Conservation (phyloP, 2,797 vertebrate species). For the Dryobates pubescens region DNA sequence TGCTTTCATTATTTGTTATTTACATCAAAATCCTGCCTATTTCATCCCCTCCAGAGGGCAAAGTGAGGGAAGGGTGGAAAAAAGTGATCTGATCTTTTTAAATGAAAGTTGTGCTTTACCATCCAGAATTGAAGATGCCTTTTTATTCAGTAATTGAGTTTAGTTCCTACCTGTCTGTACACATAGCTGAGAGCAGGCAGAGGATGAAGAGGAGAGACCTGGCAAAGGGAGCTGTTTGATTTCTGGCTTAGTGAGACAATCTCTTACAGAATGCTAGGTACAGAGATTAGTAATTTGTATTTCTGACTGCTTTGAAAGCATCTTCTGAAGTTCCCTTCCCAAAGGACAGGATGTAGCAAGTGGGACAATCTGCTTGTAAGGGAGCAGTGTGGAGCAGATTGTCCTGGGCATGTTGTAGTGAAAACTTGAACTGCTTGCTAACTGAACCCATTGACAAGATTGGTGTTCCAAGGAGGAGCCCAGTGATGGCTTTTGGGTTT, state of each 20-base stretch:
- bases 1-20: not conserved
- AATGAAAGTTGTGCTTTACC: not conserved
- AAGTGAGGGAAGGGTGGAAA: not conserved
- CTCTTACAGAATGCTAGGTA: not conserved
- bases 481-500: not conserved
- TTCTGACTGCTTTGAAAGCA: not conserved
- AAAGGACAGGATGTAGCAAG: not conserved
- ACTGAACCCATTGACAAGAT: not conserved
- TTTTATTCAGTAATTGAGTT: not conserved
- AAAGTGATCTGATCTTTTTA: not conserved
- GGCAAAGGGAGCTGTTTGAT: not conserved
- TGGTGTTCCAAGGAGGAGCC: not conserved
- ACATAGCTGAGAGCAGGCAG: rapidly evolving
- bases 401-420: not conserved
- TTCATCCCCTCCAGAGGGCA: not conserved
- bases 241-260: not conserved
- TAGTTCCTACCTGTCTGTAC: not conserved
- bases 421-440: not conserved
- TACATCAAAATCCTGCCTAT: not conserved
- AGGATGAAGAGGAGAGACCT: not conserved
- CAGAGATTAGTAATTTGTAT: not conserved
- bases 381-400: not conserved
- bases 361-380: not conserved
- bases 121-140: not conserved
- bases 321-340: not conserved